Evolutionary conservation across 2,797 vertebrate species (phyloP).

Genomic region (Platalea minor): DNA sequence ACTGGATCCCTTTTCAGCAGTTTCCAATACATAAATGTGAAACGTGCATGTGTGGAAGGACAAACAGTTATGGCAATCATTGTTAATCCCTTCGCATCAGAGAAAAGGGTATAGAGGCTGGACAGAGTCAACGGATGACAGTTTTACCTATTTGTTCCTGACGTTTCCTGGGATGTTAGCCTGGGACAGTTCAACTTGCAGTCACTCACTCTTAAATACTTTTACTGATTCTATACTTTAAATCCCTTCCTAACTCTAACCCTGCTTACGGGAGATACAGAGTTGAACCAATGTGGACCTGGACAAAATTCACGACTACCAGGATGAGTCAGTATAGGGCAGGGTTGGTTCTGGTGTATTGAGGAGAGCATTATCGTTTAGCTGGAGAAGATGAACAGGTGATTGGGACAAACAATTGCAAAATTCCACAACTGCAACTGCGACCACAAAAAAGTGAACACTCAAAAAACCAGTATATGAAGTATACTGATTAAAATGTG

Average conservation of each 20-base stretch:
- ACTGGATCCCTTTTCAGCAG: neutral
- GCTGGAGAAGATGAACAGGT: neutral
- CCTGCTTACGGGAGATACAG: neutral
- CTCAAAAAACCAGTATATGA: neutral
- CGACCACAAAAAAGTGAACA: neutral
- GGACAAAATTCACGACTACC: neutral
- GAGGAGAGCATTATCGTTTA: neutral
- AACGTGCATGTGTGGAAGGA: accelerated
- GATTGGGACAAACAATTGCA: neutral
- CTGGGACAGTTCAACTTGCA: neutral
- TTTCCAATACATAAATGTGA: neutral
- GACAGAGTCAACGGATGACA: neutral
- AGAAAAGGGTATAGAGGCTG: neutral
- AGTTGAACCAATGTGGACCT: neutral
- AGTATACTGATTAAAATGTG: neutral
- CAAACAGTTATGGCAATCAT: neutral
- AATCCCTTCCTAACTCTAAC: neutral
- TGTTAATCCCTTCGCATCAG: neutral
- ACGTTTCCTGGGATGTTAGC: neutral
- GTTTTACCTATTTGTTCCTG: neutral
- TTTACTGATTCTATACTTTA: neutral
- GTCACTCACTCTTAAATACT: neutral
- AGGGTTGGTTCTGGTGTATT: neutral
- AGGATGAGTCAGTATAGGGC: neutral
- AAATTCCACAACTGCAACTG: neutral